Evolutionary conservation across 2,797 vertebrate species (phyloP), one percentile per base, ranked within the genome.

Genomic region (Artibeus jamaicensis): DNA sequence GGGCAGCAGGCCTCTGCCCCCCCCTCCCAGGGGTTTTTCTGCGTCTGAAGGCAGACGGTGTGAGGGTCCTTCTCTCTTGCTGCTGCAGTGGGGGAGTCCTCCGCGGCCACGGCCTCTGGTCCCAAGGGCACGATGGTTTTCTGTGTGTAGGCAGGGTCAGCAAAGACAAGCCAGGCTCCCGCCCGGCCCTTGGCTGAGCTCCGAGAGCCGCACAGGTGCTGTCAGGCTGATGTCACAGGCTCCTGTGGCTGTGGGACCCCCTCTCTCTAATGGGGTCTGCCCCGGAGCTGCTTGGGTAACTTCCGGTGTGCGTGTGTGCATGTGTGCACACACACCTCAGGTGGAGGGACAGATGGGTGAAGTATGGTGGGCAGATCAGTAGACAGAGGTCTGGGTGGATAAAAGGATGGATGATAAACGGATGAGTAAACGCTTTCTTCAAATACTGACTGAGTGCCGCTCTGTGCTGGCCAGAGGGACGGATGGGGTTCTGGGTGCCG

Each of bases 151-250:
- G 22, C 22, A 18, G 53, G 22, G 26, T 46, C 39, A 8, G 0
- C 19, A 34, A 59, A 37, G 73, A 48, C 57, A 5, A 1, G n/a
- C 4, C 4, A 4, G 15, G 32, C 21, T 24, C 15, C 59, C 37
- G 37, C 21, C 68, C 3, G 1, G n/a, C 32, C 19, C 10, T 6
- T 8, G 21, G 44, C 68, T 26, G 50, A 42, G 6, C 67, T 39
- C 26, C 26, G 7, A 0, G 1, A 6, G 48, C 18, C 62, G 2
- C n/a, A 5, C 0, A 9, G 24, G 22, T 6, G 16, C 46, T 9
- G n/a, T n/a, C 34, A 50, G 19, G 19, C 4, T 3, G 76, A 32
- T 1, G 16, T 9, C 29, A 16, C 9, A 7, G 10, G 1, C 14
- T 2, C 46, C 57, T 9, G 16, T 19, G 21, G 86, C 73, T 6